phyloP scores from a whole-genome alignment of 2,888 invertebrate genomes.

The Clusia tigrina region DNA sequence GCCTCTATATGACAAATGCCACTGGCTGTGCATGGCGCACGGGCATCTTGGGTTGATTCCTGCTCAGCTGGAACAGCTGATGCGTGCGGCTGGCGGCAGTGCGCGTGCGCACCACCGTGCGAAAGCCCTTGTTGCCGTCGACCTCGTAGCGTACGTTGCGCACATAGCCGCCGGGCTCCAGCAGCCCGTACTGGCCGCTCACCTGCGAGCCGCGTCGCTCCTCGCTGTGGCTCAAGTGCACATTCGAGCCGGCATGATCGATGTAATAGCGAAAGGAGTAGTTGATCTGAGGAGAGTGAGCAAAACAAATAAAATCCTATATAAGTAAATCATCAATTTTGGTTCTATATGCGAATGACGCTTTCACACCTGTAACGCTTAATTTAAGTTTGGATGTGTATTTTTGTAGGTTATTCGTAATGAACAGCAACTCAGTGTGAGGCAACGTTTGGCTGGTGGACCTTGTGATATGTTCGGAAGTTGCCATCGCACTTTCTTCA shows the following conservation, averaged over 20 bases:
- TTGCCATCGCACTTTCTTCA: too few species aligned
- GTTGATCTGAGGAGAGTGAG: slow-evolving; percentile 42
- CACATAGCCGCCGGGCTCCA: slow-evolving; percentile 57
- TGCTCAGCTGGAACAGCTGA: slow-evolving; percentile 43
- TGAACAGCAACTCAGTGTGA: too few species aligned
- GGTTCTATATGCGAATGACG: too few species aligned
- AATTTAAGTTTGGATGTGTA: too few species aligned
- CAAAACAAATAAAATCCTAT: background rate
- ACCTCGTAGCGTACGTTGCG: slow-evolving; percentile 58
- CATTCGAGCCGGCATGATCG: slow-evolving; percentile 52
- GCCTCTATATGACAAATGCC: slow-evolving; percentile 51
- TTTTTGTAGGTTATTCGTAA: too few species aligned
- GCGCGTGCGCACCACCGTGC: slow-evolving; percentile 53
- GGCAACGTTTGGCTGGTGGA: too few species aligned
- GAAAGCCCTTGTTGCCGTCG: slow-evolving; percentile 50
- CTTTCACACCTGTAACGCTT: too few species aligned
- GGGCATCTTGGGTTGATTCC: slow-evolving; percentile 47
- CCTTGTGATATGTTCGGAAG: too few species aligned
- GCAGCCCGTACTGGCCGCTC: slow-evolving; percentile 53
- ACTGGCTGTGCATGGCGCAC: slow-evolving; percentile 50
- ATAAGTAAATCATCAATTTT: slow-evolving; percentile 14
- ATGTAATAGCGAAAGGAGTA: slow-evolving; percentile 57
- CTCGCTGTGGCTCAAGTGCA: slow-evolving; percentile 57
- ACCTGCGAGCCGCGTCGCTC: slow-evolving; percentile 52
- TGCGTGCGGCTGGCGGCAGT: slow-evolving; percentile 54